phyloP scores from a whole-genome alignment of 2,113 vertebrate species.

The Oncorhynchus masou region DNA sequence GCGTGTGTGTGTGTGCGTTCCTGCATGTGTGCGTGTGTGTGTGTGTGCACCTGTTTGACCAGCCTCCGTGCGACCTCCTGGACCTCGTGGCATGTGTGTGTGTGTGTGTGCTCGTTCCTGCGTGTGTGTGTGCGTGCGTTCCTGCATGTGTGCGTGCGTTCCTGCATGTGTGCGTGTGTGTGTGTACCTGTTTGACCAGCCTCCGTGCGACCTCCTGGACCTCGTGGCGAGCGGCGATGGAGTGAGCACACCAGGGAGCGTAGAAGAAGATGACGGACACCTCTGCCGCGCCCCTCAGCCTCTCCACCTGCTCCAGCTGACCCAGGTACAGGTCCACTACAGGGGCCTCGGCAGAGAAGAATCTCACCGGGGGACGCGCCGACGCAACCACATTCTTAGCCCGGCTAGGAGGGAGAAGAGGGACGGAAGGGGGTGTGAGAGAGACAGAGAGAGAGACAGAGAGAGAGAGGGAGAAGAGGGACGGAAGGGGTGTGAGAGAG shows the following conservation, averaged over 20 bases:
- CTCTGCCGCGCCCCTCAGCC: slow-evolving; percentile 82
- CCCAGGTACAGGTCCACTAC: slow-evolving; percentile 92
- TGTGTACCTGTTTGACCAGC: slow-evolving; percentile 83
- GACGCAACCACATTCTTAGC: slow-evolving; percentile 88
- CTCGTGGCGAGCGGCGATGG: slow-evolving; percentile 82
- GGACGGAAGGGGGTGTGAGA: neutral
- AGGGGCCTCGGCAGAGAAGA: slow-evolving; percentile 83
- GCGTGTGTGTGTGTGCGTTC: neutral
- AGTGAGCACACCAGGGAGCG: slow-evolving; percentile 96
- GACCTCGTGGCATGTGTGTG: too few species aligned
- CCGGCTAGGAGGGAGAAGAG: slow-evolving; percentile 71
- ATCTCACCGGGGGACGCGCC: slow-evolving; percentile 84
- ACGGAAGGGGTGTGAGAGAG: too few species aligned
- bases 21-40: too few species aligned
- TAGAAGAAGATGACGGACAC: slow-evolving; percentile 90
- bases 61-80: too few species aligned
- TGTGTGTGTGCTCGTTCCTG: neutral
- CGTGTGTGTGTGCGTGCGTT: too few species aligned
- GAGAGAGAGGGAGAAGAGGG: too few species aligned
- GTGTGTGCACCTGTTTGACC: too few species aligned
- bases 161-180: neutral
- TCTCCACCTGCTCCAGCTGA: slow-evolving; percentile 85
- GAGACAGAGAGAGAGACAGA: too few species aligned
- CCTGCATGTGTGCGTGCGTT: neutral
- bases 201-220: slow-evolving; percentile 84